A percentile compares a stretch with the other conserved stretches of the same genome.
Evolutionary conservation across 2,888 invertebrate species (phyloP).

Genomic region (Xestia xanthographa): DNA sequence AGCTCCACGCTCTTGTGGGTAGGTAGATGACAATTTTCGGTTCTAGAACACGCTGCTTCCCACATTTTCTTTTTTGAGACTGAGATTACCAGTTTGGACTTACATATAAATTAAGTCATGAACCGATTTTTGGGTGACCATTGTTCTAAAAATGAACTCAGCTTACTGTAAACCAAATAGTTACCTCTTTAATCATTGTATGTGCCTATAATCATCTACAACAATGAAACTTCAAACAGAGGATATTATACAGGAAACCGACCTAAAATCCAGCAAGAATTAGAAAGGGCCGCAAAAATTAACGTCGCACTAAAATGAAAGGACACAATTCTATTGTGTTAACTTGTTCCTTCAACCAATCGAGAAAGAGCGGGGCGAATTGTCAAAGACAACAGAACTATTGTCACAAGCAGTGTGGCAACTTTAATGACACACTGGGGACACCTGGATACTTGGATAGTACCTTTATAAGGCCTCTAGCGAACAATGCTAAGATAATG

Average conservation of each 20-base stretch:
- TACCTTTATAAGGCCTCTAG: constrained; percentile 57
- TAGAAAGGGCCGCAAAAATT: constrained; percentile 54
- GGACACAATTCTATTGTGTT: constrained; percentile 86
- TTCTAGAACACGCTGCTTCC: neutral
- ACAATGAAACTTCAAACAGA: constrained; percentile 23
- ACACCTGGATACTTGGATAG: constrained; percentile 58
- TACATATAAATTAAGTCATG: neutral
- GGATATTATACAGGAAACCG: constrained; percentile 29
- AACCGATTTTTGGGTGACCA: neutral
- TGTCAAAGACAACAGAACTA: constrained; percentile 77
- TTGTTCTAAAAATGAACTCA: neutral
- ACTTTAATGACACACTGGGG: constrained; percentile 67
- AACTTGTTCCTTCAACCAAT: constrained; percentile 68
- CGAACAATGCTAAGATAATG: constrained; percentile 49
- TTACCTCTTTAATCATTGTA: neutral
- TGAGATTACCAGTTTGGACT: neutral
- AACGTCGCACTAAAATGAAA: constrained; percentile 54
- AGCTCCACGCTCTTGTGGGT: too few species aligned
- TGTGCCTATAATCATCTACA: neutral
- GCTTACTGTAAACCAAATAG: neutral
- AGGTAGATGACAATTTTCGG: neutral
- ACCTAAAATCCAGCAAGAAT: constrained; percentile 41
- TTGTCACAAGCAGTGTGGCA: constrained; percentile 67
- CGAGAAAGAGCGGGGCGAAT: constrained; percentile 78
- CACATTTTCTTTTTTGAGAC: neutral